Percentiles rank a stretch among this genome's conserved stretches.
Evolutionary conservation across 2,888 invertebrate genomes (phyloP).

Genomic region (Dione vanillae): DNA sequence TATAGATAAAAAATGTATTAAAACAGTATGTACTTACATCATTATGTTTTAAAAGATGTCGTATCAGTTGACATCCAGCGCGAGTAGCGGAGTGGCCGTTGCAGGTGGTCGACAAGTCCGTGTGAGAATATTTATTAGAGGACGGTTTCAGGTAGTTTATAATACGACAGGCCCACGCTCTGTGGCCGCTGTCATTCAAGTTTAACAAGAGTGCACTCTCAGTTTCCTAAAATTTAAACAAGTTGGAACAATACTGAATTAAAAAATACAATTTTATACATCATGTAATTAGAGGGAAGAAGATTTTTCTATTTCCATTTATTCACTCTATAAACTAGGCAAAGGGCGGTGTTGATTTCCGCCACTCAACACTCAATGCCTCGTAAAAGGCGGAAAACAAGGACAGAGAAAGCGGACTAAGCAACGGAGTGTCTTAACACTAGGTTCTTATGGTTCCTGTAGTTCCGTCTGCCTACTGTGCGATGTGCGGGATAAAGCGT

Average conservation of each 20-base stretch:
- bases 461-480: no score
- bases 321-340: no score
- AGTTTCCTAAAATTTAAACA: slow-evolving; percentile 61
- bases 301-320: no score
- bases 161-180: slow-evolving; percentile 86
- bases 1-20: not conserved
- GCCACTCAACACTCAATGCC: no score
- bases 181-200: slow-evolving; percentile 74
- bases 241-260: not conserved
- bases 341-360: no score
- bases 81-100: slow-evolving; percentile 86
- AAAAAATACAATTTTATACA: no score
- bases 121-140: slow-evolving; percentile 93
- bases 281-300: no score
- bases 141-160: slow-evolving; percentile 94
- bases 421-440: no score
- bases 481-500: no score
- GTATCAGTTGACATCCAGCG: slow-evolving; percentile 89
- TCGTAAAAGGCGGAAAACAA: no score
- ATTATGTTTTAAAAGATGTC: slow-evolving; percentile 88
- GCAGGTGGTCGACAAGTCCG: slow-evolving; percentile 86
- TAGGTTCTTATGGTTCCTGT: no score
- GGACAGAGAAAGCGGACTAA: no score
- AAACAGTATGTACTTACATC: slow-evolving; percentile 75
- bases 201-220: slow-evolving; percentile 65